A percentile compares a stretch with the other conserved stretches of the same genome.
Evolutionary conservation across 2,888 invertebrate species (phyloP).

Genomic region (Pristionchus exspectatus): DNA sequence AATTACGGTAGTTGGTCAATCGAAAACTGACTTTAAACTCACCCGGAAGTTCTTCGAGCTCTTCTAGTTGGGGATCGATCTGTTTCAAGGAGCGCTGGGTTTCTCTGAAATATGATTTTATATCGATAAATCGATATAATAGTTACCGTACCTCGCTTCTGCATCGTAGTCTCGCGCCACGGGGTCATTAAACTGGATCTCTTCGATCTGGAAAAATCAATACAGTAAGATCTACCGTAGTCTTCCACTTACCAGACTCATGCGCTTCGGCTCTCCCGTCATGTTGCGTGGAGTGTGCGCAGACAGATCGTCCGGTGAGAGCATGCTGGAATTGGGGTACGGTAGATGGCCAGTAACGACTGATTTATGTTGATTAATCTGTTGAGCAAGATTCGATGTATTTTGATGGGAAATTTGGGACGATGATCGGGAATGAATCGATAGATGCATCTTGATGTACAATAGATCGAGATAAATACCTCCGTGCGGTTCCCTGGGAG

Average conservation of each 20-base stretch:
- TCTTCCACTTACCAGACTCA: background rate
- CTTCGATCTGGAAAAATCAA: slow-evolving; percentile 4
- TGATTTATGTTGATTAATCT: too few relatives aligned
- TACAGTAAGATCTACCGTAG: background rate
- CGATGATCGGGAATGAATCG: too few relatives aligned
- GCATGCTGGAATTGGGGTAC: background rate
- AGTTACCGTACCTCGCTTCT: slow-evolving; percentile 8
- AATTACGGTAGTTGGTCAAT: background rate
- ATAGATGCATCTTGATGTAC: background rate
- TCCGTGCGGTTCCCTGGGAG: background rate
- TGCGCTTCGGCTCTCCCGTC: background rate
- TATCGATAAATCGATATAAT: background rate
- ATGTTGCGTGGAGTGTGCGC: slow-evolving; percentile 13
- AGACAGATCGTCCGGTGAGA: background rate
- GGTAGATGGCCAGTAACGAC: background rate
- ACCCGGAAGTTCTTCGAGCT: background rate
- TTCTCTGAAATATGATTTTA: background rate
- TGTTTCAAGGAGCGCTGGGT: background rate
- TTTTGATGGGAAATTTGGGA: too few relatives aligned
- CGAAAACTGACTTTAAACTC: background rate
- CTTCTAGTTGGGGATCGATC: background rate
- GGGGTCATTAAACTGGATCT: slow-evolving; percentile 24
- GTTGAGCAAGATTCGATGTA: too few relatives aligned
- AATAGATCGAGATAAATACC: background rate
- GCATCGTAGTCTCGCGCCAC: slow-evolving; percentile 45